Evolutionary conservation across 2,113 vertebrate species (phyloP).

Genomic region (Numida meleagris): DNA sequence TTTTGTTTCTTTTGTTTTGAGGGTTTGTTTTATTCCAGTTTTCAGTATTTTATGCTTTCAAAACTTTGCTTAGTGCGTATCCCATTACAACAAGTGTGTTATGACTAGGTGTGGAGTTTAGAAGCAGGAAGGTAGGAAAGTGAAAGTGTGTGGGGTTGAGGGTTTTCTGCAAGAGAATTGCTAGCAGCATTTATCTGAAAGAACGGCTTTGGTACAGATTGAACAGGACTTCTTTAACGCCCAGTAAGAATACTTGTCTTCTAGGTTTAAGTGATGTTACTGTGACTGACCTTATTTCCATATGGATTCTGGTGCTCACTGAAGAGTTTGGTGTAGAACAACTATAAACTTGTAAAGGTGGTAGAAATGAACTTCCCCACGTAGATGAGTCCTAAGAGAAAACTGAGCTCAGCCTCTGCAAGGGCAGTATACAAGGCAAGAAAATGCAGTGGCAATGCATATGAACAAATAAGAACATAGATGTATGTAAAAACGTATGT

Average conservation of each 20-base stretch:
- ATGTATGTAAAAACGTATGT: background rate
- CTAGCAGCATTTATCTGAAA: background rate
- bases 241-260: background rate
- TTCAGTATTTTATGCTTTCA: background rate
- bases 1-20: background rate
- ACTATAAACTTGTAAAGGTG: background rate
- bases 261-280: background rate
- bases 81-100: background rate
- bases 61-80: background rate
- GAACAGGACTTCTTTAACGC: background rate
- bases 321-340: background rate
- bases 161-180: background rate
- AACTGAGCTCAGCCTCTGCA: background rate
- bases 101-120: background rate
- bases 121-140: background rate
- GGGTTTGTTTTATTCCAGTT: background rate
- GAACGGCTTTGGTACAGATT: background rate
- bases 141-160: background rate
- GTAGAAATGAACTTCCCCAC: background rate
- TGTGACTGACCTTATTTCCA: background rate
- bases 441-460: background rate
- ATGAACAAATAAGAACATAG: background rate
- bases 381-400: background rate
- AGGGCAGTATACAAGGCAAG: background rate
- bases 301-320: background rate